Percentiles rank a stretch among this genome's conserved stretches.
Conservation (phyloP, 1,140 invertebrate species). For the Centruroides vittatus region DNA sequence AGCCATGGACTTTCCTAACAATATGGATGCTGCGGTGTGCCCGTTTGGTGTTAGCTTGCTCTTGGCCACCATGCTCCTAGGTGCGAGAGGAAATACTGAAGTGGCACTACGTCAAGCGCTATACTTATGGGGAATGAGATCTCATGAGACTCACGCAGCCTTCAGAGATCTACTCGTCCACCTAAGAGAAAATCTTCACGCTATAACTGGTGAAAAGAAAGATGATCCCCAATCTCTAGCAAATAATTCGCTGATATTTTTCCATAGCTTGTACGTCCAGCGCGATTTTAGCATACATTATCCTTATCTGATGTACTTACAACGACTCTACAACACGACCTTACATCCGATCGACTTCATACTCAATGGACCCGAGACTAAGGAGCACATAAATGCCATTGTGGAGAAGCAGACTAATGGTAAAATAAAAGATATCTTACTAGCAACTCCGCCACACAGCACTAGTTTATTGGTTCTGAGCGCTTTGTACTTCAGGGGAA, state of each 20-base stretch:
- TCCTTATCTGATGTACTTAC: slow-evolving; percentile 19
- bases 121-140: slow-evolving; percentile 21
- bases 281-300: slow-evolving; percentile 21
- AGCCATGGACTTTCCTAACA: slow-evolving; percentile 15
- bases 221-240: neutral
- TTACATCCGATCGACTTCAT: slow-evolving; percentile 21
- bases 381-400: slow-evolving; percentile 28
- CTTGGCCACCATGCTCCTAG: slow-evolving; percentile 21
- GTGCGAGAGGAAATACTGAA: slow-evolving; percentile 16
- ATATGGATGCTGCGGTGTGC: slow-evolving; percentile 18
- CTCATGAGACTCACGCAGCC: slow-evolving; percentile 21
- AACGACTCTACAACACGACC: slow-evolving; percentile 21
- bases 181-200: slow-evolving; percentile 19
- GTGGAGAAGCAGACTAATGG: slow-evolving; percentile 26
- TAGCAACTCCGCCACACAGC: slow-evolving; percentile 9
- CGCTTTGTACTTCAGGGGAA: slow-evolving; percentile 19
- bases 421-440: slow-evolving; percentile 27
- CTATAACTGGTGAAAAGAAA: slow-evolving; percentile 8
- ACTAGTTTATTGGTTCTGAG: slow-evolving; percentile 19
- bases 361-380: slow-evolving; percentile 20
- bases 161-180: slow-evolving; percentile 21
- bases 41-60: slow-evolving; percentile 22
- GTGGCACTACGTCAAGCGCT: slow-evolving; percentile 19
- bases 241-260: slow-evolving; percentile 9
- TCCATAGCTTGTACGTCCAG: slow-evolving; percentile 22